Percentiles rank a stretch among this genome's conserved stretches.
Conservation (phyloP, 1,140 invertebrate genomes). For the Cylas formicarius region DNA sequence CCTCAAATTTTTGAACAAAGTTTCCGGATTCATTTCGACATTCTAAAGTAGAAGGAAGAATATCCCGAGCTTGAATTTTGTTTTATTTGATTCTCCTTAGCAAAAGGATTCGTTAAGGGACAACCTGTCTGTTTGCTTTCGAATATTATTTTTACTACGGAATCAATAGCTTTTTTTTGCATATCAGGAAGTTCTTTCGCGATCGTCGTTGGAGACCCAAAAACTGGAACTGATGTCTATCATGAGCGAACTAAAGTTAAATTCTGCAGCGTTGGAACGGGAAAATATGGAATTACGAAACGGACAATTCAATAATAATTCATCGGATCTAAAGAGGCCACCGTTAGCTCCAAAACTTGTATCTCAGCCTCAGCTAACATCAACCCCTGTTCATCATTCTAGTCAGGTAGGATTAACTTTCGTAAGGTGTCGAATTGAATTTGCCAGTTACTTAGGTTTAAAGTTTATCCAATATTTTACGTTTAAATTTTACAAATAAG, state of each 20-base stretch:
- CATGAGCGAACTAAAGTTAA: constrained; percentile 80
- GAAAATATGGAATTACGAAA: constrained; percentile 69
- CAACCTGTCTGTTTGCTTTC: too few species aligned
- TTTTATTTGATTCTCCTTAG: too few species aligned
- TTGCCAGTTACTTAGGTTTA: background rate
- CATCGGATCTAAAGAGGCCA: constrained; percentile 43
- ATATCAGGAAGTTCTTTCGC: constrained; percentile 77
- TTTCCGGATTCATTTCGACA: too few species aligned
- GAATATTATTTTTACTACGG: too few species aligned
- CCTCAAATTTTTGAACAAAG: too few species aligned
- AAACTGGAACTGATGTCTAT: constrained; percentile 88
- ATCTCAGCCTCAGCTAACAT: constrained; percentile 37
- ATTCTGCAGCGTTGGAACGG: constrained; percentile 72
- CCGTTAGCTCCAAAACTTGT: constrained; percentile 40
- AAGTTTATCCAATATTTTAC: too few species aligned
- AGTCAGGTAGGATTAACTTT: constrained; percentile 32
- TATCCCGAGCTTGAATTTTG: too few species aligned
- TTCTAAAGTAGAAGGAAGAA: too few species aligned
- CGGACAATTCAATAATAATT: constrained; percentile 36
- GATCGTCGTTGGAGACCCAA: constrained; percentile 85
- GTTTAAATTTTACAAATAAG: too few species aligned
- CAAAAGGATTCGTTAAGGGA: too few species aligned
- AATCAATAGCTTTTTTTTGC: too few species aligned
- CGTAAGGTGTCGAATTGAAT: background rate
- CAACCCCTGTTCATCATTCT: constrained; percentile 39